Evolutionary conservation across 2,888 invertebrate genomes (phyloP), one percentile per base, ranked within the genome.

Genomic region (Drosophila macrothrix): DNA sequence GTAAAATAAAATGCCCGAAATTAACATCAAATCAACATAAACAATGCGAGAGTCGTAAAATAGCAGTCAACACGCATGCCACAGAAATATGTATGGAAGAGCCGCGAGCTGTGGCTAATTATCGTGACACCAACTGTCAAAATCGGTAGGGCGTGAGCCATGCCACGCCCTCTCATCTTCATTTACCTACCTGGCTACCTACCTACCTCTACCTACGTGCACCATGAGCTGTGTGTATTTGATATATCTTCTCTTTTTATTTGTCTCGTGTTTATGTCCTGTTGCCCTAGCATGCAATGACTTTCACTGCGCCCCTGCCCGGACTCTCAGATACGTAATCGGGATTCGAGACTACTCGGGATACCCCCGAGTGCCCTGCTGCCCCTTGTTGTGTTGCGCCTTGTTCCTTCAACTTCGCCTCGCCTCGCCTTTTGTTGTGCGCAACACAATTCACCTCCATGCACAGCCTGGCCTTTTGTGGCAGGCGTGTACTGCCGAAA

Each of bases 11-110:
- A 80, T 62, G 58, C 63, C 52, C 52, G 71, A 82, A 83, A 87
- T 87, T 90, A 90, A 89, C 86, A 90, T 87, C 67, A 76, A 87
- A 90, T 89, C 83, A 80, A 84, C 89, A 90, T 89, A 90, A 87
- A 89, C 83, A 87, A 90, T 78, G 78, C 73, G 65, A 29, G 63
- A 70, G 74, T 73, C 83, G 83, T 88, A 90, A 86, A 86, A 80
- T 64, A 63, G 68, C 67, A 85, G 78, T 64, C 84, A 78, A 72
- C 84, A 78, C 84, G 84, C 88, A 85, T 70, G 79, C 76, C 83
- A 73, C 73, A 67, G 52, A 67, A 75, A 82, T 73, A 78, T 67
- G 74, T 76, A 78, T 67, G 74, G 75, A 53, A 55, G 63, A 69
- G 58, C 58, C 16, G 43, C 43, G 71, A 69, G 65, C 67, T 55